A percentile compares a stretch with the other conserved stretches of the same genome.
phyloP scores from a whole-genome alignment of 2,113 vertebrate species.

The Catharus bicknelli region DNA sequence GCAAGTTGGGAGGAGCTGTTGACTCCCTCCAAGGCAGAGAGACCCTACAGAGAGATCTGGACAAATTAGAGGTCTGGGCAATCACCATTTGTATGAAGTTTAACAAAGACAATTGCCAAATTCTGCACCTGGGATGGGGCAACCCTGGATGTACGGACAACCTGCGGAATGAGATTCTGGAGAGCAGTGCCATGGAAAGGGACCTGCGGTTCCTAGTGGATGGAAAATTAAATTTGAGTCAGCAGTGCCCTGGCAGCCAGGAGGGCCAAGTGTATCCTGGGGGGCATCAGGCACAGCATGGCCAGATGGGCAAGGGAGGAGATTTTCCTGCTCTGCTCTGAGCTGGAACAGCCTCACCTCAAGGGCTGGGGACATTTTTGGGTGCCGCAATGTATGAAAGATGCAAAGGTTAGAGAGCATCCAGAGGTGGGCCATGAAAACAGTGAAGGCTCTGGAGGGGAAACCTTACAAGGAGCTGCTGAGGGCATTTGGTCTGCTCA shows the following conservation, averaged over 20 bases:
- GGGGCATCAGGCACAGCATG: neutral
- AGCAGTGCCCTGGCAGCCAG: neutral
- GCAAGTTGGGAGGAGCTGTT: neutral
- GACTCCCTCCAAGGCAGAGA: neutral
- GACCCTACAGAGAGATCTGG: neutral
- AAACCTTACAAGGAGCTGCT: neutral
- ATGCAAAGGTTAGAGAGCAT: rapidly evolving
- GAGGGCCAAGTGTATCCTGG: rapidly evolving
- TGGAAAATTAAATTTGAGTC: neutral
- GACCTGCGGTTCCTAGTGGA: neutral
- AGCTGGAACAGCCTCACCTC: rapidly evolving
- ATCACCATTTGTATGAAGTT: neutral
- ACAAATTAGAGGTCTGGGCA: neutral
- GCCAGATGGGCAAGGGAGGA: rapidly evolving
- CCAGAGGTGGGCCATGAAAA: rapidly evolving
- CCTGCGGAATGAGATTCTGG: neutral
- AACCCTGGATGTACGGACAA: rapidly evolving
- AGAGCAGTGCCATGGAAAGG: neutral
- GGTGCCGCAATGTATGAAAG: neutral
- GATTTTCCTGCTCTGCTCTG: neutral
- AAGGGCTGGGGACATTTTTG: neutral
- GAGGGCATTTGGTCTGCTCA: neutral
- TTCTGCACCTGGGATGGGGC: neutral
- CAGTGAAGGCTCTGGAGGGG: neutral
- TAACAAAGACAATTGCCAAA: neutral